phyloP scores from a whole-genome alignment of 92 coral and sea anemone species.

The Palythoa grandis region DNA sequence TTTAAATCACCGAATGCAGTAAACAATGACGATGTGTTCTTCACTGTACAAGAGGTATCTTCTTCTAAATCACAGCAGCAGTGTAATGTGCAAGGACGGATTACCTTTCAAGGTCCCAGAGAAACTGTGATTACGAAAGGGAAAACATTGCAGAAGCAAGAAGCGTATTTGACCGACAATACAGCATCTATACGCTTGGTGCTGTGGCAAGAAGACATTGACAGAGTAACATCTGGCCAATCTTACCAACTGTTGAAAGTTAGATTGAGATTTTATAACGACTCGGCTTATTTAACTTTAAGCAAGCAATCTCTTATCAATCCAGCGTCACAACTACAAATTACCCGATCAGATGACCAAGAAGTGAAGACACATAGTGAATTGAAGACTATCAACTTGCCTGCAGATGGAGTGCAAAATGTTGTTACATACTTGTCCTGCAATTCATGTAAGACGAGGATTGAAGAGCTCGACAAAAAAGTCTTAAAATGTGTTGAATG shows the following conservation, averaged over 20 bases:
- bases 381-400: conserved; percentile 23
- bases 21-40: neutral
- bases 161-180: no score
- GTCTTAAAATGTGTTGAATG: neutral
- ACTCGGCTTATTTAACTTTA: conserved; percentile 48
- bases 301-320: conserved; percentile 44
- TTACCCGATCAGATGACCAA: conserved; percentile 34
- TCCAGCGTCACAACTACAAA: conserved; percentile 25
- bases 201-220: conserved; percentile 44
- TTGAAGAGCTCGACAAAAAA: conserved; percentile 7
- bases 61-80: neutral
- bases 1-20: conserved; percentile 19
- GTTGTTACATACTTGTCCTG: no score
- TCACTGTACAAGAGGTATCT: neutral
- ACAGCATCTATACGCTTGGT: no score
- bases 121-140: conserved; percentile 36
- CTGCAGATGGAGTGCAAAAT: conserved; percentile 35
- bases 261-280: conserved; percentile 40
- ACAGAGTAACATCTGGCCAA: conserved; percentile 40
- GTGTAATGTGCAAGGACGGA: conserved; percentile 25
- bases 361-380: conserved; percentile 20
- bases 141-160: no score
- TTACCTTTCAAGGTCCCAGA: conserved; percentile 51
- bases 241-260: conserved; percentile 44
- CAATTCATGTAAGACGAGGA: neutral